Evolutionary conservation across 53 echinoderm and acorn worm genomes (phyloP).

Genomic region (Glandiceps talaboti): DNA sequence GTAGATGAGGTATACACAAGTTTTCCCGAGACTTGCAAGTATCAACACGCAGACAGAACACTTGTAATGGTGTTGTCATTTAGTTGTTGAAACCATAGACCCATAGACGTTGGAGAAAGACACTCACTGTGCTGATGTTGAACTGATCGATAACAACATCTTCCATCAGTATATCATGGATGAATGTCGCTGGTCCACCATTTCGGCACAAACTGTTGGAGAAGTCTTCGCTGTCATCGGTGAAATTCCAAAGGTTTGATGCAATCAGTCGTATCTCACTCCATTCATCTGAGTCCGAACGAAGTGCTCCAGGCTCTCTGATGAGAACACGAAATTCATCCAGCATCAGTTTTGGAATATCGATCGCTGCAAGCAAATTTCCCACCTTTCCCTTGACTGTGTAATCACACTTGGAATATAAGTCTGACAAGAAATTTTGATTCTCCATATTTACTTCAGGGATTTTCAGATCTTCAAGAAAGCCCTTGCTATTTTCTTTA

Average conservation of each 20-base stretch:
- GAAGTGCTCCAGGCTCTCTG: neutral
- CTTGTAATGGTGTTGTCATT: no score
- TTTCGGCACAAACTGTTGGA: neutral
- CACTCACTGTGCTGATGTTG: neutral
- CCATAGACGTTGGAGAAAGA: no score
- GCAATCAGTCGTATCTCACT: neutral
- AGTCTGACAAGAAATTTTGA: neutral
- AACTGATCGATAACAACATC: neutral
- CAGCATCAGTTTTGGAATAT: neutral
- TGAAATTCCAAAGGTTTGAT: neutral
- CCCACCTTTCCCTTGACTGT: neutral
- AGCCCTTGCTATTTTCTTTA: neutral
- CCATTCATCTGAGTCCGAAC: neutral
- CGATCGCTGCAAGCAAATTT: neutral
- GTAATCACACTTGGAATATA: neutral
- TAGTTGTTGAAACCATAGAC: no score
- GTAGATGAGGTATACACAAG: no score
- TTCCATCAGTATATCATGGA: neutral
- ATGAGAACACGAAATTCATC: neutral
- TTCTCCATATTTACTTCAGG: neutral
- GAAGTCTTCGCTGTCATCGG: neutral
- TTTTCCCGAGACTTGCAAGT: no score
- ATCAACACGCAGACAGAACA: no score
- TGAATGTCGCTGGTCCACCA: neutral
- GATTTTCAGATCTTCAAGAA: neutral